Percentiles rank a stretch among this genome's conserved stretches.
Conservation (phyloP, 2,888 invertebrate species). For the Latrodectus hesperus region DNA sequence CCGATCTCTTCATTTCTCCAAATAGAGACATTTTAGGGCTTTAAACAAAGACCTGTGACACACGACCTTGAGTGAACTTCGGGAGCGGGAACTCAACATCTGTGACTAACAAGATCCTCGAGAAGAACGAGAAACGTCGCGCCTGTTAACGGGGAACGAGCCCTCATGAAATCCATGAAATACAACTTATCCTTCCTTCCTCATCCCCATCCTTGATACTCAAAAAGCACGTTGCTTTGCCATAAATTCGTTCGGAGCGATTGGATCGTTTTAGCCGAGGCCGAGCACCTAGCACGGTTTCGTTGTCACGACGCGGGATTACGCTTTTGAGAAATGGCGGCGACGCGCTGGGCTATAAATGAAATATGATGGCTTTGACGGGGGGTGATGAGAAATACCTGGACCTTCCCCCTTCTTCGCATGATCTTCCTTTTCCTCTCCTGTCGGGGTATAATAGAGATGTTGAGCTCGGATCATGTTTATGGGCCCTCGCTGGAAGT, state of each 20-base stretch:
- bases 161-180: slow-evolving; percentile 31
- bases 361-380: slow-evolving; percentile 60
- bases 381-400: slow-evolving; percentile 50
- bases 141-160: slow-evolving; percentile 23
- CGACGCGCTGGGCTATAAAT: slow-evolving; percentile 53
- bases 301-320: slow-evolving; percentile 52
- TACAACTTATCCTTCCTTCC: slow-evolving; percentile 21
- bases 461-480: slow-evolving; percentile 56
- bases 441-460: slow-evolving; percentile 55
- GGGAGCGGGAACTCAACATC: background rate
- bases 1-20: background rate
- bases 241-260: slow-evolving; percentile 57
- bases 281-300: background rate
- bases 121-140: background rate
- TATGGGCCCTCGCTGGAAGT: slow-evolving; percentile 31
- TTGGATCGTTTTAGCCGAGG: slow-evolving; percentile 19
- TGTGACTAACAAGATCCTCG: background rate
- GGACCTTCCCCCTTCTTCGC: background rate
- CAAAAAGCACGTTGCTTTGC: slow-evolving; percentile 32
- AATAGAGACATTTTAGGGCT: background rate
- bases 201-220: background rate
- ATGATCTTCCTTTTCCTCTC: slow-evolving; percentile 7
- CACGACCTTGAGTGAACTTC: background rate
- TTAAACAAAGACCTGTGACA: background rate
- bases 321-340: slow-evolving; percentile 54